Percentiles rank a stretch among this genome's conserved stretches.
Conservation (phyloP, 1,140 invertebrate genomes). For the Kradibia gibbosae region DNA sequence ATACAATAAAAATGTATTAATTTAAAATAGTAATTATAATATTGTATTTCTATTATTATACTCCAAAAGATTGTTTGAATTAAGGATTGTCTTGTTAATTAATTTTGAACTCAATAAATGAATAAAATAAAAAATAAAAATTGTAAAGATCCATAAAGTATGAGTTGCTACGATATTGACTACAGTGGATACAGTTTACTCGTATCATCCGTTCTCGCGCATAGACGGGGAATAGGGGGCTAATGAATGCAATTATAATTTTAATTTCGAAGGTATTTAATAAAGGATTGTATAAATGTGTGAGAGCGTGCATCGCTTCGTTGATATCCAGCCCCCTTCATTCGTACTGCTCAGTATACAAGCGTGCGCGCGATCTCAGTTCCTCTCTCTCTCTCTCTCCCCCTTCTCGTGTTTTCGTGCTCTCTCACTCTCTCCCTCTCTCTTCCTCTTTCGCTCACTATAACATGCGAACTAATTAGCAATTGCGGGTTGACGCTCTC, state of each 20-base stretch:
- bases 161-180: background rate
- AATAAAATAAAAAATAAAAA: background rate
- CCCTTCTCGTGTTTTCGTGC: conserved; percentile 10
- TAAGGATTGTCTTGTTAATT: background rate
- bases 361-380: conserved; percentile 47
- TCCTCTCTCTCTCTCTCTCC: conserved; percentile 50
- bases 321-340: conserved; percentile 35
- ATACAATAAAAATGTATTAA: too few relatives aligned
- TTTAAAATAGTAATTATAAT: too few relatives aligned
- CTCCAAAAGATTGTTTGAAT: background rate
- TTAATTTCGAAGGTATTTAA: conserved; percentile 74
- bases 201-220: conserved; percentile 39
- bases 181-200: background rate
- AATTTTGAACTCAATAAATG: background rate
- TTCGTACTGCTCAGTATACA: background rate
- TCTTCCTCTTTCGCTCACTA: background rate
- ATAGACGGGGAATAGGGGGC: conserved; percentile 46
- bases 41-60: background rate
- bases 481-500: conserved; percentile 69
- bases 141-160: background rate
- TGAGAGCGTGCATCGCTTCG: conserved; percentile 54
- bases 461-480: conserved; percentile 68
- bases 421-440: conserved; percentile 3
- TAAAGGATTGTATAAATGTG: conserved; percentile 66
- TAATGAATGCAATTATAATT: conserved; percentile 74